Evolutionary conservation across 2,888 invertebrate species (phyloP), one percentile per base, ranked within the genome.

Genomic region (Tethea ocularis): DNA sequence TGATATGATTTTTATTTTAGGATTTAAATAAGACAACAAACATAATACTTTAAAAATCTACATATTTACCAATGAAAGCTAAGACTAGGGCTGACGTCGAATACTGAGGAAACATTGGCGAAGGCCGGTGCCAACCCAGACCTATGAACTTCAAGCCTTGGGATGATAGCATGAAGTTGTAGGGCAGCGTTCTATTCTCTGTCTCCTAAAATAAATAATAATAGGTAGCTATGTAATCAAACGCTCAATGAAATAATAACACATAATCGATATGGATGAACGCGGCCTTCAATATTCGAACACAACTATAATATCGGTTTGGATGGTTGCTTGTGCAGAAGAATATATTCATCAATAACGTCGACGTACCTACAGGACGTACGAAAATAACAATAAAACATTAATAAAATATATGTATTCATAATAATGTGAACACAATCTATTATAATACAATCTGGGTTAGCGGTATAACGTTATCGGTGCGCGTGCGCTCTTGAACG

Each of bases 151-250:
- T 85, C 67, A 87, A 82, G 0, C 94, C 93, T 64, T 91, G 85
- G 0, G 92, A 84, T 0, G 93, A 89, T 56, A 94, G 81, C 56
- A 94, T 69, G 61, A 94, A 94, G 71, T 93, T 94, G 67, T 89
- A 94, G 0, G 86, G 89, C 64, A 84, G 53, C 0, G 61, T 51
- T 15, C n/a, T 56, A 15, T 67, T 64, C 5, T 33, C 38, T 0
- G 70, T n/a, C 33, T 54, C 20, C 33, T 33, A 13, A 54, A 53
- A 33, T 10, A 33, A 17, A n/a, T 17, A 41, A 41, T 17, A 10
- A 10, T 29, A 29, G 10, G 29, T 8, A 24, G 24, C 3, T 24
- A 29, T 29, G 10, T 29, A 8, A 29, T 29, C n/a, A 13, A 13
- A 13, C 13, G 13, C 3, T 33, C 33, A 33, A 33, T 4, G 13